phyloP scores from a whole-genome alignment of 2,888 invertebrate genomes.

The Drosophila mimica region DNA sequence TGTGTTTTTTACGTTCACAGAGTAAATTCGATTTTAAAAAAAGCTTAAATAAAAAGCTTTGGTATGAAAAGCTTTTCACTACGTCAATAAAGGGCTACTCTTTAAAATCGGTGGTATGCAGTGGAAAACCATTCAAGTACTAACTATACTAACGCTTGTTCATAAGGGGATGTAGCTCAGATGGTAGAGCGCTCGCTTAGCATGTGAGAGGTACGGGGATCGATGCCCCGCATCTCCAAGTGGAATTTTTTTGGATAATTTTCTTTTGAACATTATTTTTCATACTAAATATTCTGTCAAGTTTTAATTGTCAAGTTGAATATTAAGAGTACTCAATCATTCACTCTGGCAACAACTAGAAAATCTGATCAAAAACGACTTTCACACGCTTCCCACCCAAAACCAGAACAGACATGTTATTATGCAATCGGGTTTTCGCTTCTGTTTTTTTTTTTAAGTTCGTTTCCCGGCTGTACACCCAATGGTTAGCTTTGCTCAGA shows the following conservation, averaged over 20 bases:
- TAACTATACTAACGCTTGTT: fast-evolving
- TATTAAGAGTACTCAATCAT: constrained; percentile 13
- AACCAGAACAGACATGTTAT: constrained; percentile 46
- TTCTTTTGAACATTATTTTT: neutral
- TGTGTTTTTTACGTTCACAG: neutral
- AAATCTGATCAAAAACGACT: constrained; percentile 30
- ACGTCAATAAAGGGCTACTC: neutral
- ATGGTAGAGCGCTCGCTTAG: constrained; percentile 85
- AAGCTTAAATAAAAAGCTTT: constrained; percentile 29
- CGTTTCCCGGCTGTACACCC: constrained; percentile 53
- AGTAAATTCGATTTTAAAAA: neutral
- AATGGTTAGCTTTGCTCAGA: constrained; percentile 19
- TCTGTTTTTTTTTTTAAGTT: constrained; percentile 14
- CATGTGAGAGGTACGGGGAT: constrained; percentile 85
- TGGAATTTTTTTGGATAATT: fast-evolving
- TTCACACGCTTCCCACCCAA: constrained; percentile 28
- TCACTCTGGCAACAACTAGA: constrained; percentile 40
- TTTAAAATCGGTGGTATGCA: neutral
- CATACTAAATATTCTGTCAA: neutral
- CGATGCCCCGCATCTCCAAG: constrained; percentile 85
- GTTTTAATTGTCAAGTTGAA: constrained; percentile 34
- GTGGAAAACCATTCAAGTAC: constrained; percentile 5
- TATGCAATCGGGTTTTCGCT: constrained; percentile 63
- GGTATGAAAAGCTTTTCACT: constrained; percentile 24
- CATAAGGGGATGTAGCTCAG: constrained; percentile 84